Evolutionary conservation across 2,888 invertebrate species (phyloP), one percentile per base, ranked within the genome.

Genomic region (Schrankia costaestrigalis): DNA sequence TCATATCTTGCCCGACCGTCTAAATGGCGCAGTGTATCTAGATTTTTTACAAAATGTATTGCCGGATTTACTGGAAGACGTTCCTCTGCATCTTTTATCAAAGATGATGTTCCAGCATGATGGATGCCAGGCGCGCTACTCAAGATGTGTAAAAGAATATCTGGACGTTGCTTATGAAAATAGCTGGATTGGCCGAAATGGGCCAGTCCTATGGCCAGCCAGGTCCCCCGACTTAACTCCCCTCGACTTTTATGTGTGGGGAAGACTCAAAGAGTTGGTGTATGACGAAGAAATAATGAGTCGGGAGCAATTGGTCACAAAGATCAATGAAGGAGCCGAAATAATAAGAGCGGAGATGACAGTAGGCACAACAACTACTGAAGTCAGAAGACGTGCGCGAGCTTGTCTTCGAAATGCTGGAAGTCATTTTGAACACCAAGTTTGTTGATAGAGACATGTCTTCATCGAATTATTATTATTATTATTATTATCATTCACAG

Each of bases 151-250:
- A n/a, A n/a, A n/a, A n/a, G n/a, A n/a, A 15, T 15, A 4, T 4
- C 3, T 3, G 3, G 17, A 15, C 3, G 17, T 4, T 4, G 17
- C 17, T 4, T 6, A 4, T 15, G 17, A 15, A 15, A 22, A 22
- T 5, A 22, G 9, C 22, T 22, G 22, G 22, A 22, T 22, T 10
- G 22, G 22, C 10, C 9, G 9, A 10, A 10, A 22, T 22, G 9
- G 22, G 9, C 10, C 22, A 3, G 22, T 5, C 22, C 22, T 5
- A 9, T 22, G n/a, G n/a, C n/a, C n/a, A n/a, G n/a, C n/a, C n/a
- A n/a, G n/a, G n/a, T n/a, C n/a, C n/a, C 22, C 22, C 22, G 22
- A n/a, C n/a, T n/a, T 22, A 10, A 10, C 22, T 22, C 22, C 22
- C 10, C 22, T 22, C 10, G 22, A 22, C 22, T 22, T 22, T 22